Evolutionary conservation across 2,113 vertebrate species (phyloP), one percentile per base, ranked within the genome.

Genomic region (Calidris pygmaea): DNA sequence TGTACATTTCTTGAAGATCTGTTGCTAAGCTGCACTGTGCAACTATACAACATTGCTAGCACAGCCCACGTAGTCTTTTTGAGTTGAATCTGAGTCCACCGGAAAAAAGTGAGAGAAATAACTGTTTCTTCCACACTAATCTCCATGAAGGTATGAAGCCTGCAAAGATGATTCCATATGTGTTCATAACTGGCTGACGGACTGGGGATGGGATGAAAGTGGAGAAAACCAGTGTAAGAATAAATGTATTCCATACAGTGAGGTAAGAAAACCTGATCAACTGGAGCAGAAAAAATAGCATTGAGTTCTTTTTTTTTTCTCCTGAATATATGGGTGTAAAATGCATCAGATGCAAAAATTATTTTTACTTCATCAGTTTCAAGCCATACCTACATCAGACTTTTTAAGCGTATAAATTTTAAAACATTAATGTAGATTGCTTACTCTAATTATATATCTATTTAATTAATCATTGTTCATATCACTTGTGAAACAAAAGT

Each of bases 131-230:
- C 60, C 34, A 39, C 30, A 19, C 56, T 80, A 9, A 88, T 74
- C 48, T 86, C 75, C 47, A 59, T 82, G 67, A 93, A 98, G 98
- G 98, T 98, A 97, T 43, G 95, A 98, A 87, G 98, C 98, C 65
- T 98, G 98, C 93, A 97, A 89, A 74, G 92, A 95, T 63, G 98
- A 98, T 77, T 87, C 88, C 83, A 93, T 18, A 45, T 98, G 98
- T 94, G 94, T 86, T 50, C 85, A 0, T 65, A 98, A 98, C 95
- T 98, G 97, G 97, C 58, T 98, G 77, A 95, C 47, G 0, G 98
- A 98, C 92, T 98, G 97, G 97, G 79, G 93, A 58, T 72, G 91
- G 91, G 96, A 98, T 86, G 50, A 92, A 72, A 92, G 63, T 48
- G 96, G 96, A 94, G 84, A 91, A 78, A 98, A 98, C 88, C 89